phyloP scores from a whole-genome alignment of 2,888 invertebrate genomes.

The Exocentrus adspersus region DNA sequence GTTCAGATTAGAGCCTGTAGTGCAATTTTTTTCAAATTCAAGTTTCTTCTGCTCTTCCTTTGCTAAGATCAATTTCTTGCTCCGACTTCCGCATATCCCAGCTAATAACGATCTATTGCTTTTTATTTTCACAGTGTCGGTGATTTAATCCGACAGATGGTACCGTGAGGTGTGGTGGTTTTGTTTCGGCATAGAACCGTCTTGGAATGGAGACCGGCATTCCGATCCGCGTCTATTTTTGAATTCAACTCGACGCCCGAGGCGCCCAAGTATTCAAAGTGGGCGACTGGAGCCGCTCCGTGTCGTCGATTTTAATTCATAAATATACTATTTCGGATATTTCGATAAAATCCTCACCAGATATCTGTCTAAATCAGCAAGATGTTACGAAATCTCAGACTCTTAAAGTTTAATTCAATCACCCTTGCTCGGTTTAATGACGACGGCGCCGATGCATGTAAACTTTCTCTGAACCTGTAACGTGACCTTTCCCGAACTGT shows the following conservation, averaged over 20 bases:
- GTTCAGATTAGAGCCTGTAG: no score
- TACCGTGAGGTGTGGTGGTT: slow-evolving; percentile 2
- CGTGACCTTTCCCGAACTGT: neutral
- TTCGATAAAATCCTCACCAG: no score
- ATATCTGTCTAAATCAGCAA: no score
- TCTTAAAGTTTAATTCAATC: neutral
- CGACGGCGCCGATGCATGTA: no score
- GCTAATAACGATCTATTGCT: neutral
- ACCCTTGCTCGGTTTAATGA: neutral
- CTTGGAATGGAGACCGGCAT: slow-evolving; percentile 18
- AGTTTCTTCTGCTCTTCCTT: no score
- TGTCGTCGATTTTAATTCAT: slow-evolving; percentile 1
- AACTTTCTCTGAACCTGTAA: neutral
- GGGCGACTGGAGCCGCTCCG: slow-evolving; percentile 2
- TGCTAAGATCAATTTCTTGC: neutral
- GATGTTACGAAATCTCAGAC: no score
- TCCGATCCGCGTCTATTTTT: slow-evolving; percentile 19
- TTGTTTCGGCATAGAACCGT: slow-evolving; percentile 14
- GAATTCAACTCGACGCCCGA: slow-evolving; percentile 1
- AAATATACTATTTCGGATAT: neutral
- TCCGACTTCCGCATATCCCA: slow-evolving; percentile 15
- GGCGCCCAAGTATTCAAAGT: slow-evolving; percentile 8
- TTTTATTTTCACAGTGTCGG: slow-evolving; percentile 8
- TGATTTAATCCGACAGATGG: slow-evolving; percentile 17
- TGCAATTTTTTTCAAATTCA: no score